Evolutionary conservation across 1,140 invertebrate species (phyloP), one percentile per base, ranked within the genome.

Genomic region (Cepaea nemoralis): DNA sequence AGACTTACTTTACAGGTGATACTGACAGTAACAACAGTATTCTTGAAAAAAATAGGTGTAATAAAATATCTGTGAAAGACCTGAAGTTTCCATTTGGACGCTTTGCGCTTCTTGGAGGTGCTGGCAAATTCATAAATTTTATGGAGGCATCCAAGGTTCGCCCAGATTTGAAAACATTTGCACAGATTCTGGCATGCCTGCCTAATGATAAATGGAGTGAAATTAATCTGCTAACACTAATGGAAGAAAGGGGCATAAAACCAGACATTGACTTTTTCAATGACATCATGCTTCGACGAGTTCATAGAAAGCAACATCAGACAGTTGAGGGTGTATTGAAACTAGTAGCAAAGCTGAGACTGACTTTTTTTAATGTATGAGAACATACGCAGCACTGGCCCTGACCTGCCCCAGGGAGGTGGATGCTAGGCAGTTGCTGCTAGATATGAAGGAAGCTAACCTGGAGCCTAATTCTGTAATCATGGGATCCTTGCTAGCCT

Each of bases 381-480:
- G 96, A 67, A 97, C 97, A 0, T 98, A 95, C 93, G 96, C 96
- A 40, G 94, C 95, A 1, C 89, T 98, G n/a, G 95, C 97, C 5
- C 87, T 97, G 78, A 93, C 94, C 8, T 98, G 96, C 91, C 89
- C 88, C 81, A 94, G 90, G 10, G 91, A 92, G 79, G 90, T 92
- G 35, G 92, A 94, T 83, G 95, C 94, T 31, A 88, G 91, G 73
- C 87, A 93, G 63, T 92, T 97, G 24, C 77, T 97, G 3, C 86
- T 92, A 33, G 93, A 95, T 87, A 95, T 97, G 94, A 92, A 94
- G 84, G 83, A 79, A 79, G 71, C 82, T 50, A 84, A 85, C 75
- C 81, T 88, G 86, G 93, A 93, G 80, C 92, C 95, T 66, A 96
- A 96, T 91, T 91, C 92, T 78, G 92, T 94, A 90, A 95, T 97